Conservation (phyloP, 2,113 vertebrate species). For the Oryzias javanicus region DNA sequence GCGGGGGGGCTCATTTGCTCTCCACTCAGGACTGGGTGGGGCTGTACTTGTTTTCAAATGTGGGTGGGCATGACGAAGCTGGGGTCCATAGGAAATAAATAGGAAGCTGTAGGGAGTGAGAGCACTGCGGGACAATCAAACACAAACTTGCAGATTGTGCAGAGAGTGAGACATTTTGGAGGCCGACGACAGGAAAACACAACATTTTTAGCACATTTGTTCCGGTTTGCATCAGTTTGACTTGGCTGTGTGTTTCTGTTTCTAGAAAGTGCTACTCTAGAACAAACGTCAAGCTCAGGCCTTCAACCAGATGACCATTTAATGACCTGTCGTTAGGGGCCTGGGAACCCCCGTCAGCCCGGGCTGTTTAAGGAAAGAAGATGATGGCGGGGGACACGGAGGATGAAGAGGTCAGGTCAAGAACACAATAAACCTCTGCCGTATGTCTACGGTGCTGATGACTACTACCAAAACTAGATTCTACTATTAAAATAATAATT, state of each 20-base stretch:
- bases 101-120: constrained; percentile 10
- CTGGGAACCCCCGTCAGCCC: constrained; percentile 56
- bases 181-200: constrained; percentile 3
- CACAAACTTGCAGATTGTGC: constrained; percentile 2
- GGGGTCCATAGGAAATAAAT: constrained; percentile 2
- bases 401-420: constrained; percentile 14
- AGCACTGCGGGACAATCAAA: constrained; percentile 7
- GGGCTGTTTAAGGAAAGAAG: constrained; percentile 15
- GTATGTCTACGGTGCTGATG: no score
- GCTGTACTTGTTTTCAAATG: constrained; percentile 16
- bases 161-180: not conserved
- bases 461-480: no score
- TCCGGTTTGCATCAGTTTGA: constrained; percentile 6
- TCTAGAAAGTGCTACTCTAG: constrained; percentile 15
- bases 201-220: not conserved
- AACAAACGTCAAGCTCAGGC: constrained; percentile 58
- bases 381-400: constrained; percentile 15
- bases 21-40: constrained; percentile 4
- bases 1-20: constrained; percentile 23
- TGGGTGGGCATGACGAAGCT: constrained; percentile 45
- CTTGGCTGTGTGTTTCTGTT: constrained; percentile 4
- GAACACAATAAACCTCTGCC: constrained; percentile 7
- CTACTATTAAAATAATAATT: no score
- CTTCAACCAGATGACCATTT: constrained; percentile 46
- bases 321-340: constrained; percentile 54